These are phyloP conservation scores for Drosophila rhopaloa DNA, from an alignment of 1,140 invertebrate genomes.

Conservation along the genomic window DNA sequence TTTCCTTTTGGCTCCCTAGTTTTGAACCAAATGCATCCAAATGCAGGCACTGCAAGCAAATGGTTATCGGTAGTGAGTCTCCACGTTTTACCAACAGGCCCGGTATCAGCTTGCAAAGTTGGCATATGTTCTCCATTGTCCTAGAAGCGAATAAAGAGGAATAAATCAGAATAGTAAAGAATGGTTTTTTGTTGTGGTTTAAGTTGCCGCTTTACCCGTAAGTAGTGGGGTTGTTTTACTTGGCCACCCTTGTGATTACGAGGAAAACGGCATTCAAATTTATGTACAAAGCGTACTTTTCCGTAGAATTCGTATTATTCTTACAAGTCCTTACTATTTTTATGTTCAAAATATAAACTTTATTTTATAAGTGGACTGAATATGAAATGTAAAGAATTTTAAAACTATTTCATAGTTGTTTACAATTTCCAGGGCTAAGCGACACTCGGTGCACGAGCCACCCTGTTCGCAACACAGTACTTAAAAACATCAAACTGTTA, in stretches of 20 bases:
- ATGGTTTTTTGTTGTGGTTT: no score
- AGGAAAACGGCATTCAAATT: no score
- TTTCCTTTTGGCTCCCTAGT: background rate
- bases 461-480: no score
- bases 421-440: background rate
- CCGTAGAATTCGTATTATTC: no score
- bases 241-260: no score
- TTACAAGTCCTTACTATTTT: no score
- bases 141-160: background rate
- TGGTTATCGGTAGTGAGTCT: background rate
- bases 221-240: no score
- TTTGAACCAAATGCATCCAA: background rate
- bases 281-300: no score
- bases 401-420: background rate
- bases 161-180: background rate
- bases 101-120: background rate
- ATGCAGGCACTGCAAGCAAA: constrained; percentile 1
- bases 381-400: no score
- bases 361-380: no score
- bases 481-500: background rate
- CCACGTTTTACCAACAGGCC: background rate
- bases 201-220: no score
- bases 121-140: background rate
- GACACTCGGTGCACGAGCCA: background rate
- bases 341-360: no score